Percentiles rank a stretch among this genome's conserved stretches.
Evolutionary conservation across 2,888 invertebrate genomes (phyloP).

Genomic region (Zhuqinia jingwanae): DNA sequence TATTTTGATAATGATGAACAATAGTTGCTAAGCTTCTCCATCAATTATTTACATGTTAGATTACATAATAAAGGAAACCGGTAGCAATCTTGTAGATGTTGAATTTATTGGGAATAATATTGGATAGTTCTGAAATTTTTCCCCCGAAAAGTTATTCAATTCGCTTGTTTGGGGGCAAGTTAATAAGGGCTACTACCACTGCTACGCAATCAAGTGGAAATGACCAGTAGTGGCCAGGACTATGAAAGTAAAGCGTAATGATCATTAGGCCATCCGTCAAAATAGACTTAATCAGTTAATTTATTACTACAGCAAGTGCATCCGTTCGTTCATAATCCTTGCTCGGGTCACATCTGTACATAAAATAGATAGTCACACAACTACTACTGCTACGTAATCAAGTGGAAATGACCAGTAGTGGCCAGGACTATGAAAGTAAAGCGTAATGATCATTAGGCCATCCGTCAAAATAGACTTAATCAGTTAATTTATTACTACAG

Average conservation of each 20-base stretch:
- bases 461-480: slow-evolving; percentile 34
- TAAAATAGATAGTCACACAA: too few species aligned
- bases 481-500: slow-evolving; percentile 34
- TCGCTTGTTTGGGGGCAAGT: too few species aligned
- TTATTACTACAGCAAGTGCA: slow-evolving; percentile 39
- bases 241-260: background rate
- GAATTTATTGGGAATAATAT: too few species aligned
- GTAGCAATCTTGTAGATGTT: too few species aligned
- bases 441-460: slow-evolving; percentile 43
- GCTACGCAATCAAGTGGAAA: background rate
- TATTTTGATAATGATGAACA: too few species aligned
- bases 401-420: background rate
- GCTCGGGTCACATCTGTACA: background rate
- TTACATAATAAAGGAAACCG: too few species aligned
- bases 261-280: slow-evolving; percentile 52
- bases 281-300: slow-evolving; percentile 24
- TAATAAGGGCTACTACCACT: too few species aligned
- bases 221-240: background rate
- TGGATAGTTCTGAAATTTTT: too few species aligned
- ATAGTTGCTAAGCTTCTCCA: too few species aligned
- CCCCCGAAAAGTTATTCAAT: too few species aligned
- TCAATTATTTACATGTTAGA: too few species aligned
- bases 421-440: background rate
- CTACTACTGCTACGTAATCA: background rate
- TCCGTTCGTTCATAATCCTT: background rate